Conservation (phyloP, 30 jellyfish, hydroid and myxozoan genomes). For the Haliclystus octoradiatus region DNA sequence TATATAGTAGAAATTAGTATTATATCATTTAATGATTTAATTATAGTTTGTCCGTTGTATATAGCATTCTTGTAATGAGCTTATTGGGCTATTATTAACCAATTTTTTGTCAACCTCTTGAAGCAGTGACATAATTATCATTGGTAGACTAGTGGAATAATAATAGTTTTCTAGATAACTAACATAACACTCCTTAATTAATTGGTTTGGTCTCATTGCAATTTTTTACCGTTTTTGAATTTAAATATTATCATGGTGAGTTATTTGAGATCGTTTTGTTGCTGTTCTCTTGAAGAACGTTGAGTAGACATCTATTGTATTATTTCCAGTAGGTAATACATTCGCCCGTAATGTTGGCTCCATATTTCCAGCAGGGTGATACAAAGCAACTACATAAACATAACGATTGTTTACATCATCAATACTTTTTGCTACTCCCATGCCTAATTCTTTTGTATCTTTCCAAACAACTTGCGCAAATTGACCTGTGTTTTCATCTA, state of each 20-base stretch:
- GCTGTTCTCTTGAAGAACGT: constrained; percentile 78
- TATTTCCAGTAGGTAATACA: constrained; percentile 77
- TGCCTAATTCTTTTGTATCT: constrained; percentile 89
- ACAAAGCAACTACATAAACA: constrained; percentile 90
- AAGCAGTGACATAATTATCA: no score
- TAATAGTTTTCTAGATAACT: no score
- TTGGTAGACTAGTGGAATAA: no score
- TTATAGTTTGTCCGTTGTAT: no score
- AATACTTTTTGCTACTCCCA: constrained; percentile 98
- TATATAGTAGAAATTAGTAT: no score
- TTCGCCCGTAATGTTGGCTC: constrained; percentile 80
- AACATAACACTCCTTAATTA: no score
- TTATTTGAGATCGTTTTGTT: not conserved
- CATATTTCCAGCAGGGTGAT: constrained; percentile 93
- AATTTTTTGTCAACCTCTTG: no score
- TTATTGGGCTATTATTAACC: no score
- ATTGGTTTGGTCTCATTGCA: no score
- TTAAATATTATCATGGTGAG: not conserved
- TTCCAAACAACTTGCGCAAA: constrained; percentile 96
- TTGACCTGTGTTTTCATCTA: constrained; percentile 95
- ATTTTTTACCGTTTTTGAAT: not conserved
- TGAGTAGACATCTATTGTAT: constrained; percentile 84
- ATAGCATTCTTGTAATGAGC: no score
- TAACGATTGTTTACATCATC: constrained; percentile 90
- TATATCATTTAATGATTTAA: no score